Evolutionary conservation across 2,888 invertebrate genomes (phyloP), one percentile per base, ranked within the genome.

Genomic region (Dolichopus griseipennis): DNA sequence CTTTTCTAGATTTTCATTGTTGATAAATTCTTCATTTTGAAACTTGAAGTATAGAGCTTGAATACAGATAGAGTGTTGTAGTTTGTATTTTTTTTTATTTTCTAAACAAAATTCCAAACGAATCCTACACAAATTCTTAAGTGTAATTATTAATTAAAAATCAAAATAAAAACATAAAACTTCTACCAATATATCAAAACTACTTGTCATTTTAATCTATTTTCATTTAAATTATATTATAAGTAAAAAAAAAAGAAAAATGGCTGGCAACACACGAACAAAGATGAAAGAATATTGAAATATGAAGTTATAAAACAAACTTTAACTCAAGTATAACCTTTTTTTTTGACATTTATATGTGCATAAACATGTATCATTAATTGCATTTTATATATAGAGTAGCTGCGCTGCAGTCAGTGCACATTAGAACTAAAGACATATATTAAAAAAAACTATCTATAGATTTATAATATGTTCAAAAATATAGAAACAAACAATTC

Each of bases 151-250:
- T 52, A 18, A 18, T 52, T 52, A 27, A 27, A 27, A 27, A 27
- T 27, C 27, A 41, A 41, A 41, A 41, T 6, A 41, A 12, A 15
- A 12, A 41, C 1, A 41, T 6, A 41, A 41, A 41, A 15, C 15
- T 41, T 15, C n/a, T 52, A 52, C 18, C 6, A 52, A 52, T 37
- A 37, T 37, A 52, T 52, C 52, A 52, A 52, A 52, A 52, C 52
- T 52, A 52, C 52, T 52, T 52, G 52, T 52, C 52, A 52, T 52
- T 52, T 52, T 52, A 18, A 52, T n/a, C n/a, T 52, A 52, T 52
- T 52, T 52, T 52, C 15, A 52, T 52, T 52, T 52, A 18, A 52
- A 52, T 52, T 52, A 52, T 52, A 52, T 6, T 12, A 52, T 18
- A 52, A n/a, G 18, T 18, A 52, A 12, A 12, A 52, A 52, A 52